Conservation (phyloP, 2,113 vertebrate genomes). For the Xiphophorus couchianus region DNA sequence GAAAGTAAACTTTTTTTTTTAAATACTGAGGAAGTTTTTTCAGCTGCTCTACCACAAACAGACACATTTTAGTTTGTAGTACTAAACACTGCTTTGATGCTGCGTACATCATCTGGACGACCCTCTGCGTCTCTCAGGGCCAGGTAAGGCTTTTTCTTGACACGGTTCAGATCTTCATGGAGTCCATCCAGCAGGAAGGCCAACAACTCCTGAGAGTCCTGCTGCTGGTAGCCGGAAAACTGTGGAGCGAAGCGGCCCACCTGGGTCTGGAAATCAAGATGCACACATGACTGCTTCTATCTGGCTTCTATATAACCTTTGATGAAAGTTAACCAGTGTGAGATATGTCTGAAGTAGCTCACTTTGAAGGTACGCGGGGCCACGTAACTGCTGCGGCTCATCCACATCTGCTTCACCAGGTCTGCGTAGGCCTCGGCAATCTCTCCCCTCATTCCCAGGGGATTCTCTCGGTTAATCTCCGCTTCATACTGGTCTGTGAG, state of each 20-base stretch:
- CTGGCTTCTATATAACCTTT: neutral
- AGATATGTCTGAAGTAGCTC: conserved; percentile 38
- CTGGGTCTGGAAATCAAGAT: conserved; percentile 84
- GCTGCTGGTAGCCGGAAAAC: conserved; percentile 97
- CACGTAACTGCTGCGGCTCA: conserved; percentile 89
- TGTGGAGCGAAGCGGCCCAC: conserved; percentile 97
- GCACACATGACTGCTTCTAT: neutral
- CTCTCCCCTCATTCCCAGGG: conserved; percentile 96
- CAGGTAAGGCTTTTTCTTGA: conserved; percentile 97
- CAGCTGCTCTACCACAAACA: too few relatives aligned
- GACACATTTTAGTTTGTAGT: neutral
- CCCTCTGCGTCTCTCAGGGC: conserved; percentile 92
- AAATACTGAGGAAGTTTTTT: too few relatives aligned
- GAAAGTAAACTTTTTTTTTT: too few relatives aligned
- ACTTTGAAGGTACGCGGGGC: conserved; percentile 96
- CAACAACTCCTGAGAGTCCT: conserved; percentile 96
- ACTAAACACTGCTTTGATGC: neutral
- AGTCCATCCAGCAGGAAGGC: conserved; percentile 96
- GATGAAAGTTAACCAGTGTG: neutral
- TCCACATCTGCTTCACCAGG: conserved; percentile 97
- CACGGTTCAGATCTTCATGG: conserved; percentile 95
- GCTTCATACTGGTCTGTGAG: conserved; percentile 91
- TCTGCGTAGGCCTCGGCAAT: conserved; percentile 96
- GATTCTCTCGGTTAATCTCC: conserved; percentile 95
- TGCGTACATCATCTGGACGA: conserved; percentile 88